Evolutionary conservation across 53 echinoderm and acorn worm genomes (phyloP).

Genomic region (Mesocentrotus franciscanus): DNA sequence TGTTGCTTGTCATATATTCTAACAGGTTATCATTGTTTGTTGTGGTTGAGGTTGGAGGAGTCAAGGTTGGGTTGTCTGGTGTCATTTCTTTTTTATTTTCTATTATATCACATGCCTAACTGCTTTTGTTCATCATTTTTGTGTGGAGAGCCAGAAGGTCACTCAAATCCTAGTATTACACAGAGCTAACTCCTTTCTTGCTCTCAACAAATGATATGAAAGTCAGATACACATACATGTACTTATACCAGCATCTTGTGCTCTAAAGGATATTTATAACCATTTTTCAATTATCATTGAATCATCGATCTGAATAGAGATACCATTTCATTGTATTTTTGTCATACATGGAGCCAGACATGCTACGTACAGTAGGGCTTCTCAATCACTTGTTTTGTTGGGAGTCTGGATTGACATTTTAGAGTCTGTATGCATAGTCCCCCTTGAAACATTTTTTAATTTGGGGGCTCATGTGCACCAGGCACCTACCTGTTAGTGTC

Average conservation of each 20-base stretch:
- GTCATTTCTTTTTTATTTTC: not conserved
- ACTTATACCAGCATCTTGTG: not conserved
- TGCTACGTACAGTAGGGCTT: too few species aligned
- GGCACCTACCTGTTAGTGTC: too few species aligned
- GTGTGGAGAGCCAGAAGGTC: too few species aligned
- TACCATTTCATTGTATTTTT: too few species aligned
- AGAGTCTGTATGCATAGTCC: too few species aligned
- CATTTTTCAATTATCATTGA: not conserved
- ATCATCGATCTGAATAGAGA: not conserved
- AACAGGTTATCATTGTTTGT: not conserved
- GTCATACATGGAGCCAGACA: too few species aligned
- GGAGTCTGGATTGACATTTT: too few species aligned
- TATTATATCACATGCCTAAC: not conserved
- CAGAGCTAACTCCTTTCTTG: too few species aligned
- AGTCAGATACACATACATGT: not conserved
- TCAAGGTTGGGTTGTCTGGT: not conserved
- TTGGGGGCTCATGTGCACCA: too few species aligned
- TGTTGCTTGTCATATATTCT: not conserved
- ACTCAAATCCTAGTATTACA: too few species aligned
- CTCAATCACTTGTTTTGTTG: too few species aligned
- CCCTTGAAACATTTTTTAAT: too few species aligned
- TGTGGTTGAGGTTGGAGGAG: not conserved
- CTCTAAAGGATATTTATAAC: not conserved
- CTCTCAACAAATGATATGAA: not conserved
- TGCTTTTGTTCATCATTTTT: not conserved